Evolutionary conservation across 2,797 vertebrate species (phyloP).

Genomic region (Pipistrellus pygmaeus): DNA sequence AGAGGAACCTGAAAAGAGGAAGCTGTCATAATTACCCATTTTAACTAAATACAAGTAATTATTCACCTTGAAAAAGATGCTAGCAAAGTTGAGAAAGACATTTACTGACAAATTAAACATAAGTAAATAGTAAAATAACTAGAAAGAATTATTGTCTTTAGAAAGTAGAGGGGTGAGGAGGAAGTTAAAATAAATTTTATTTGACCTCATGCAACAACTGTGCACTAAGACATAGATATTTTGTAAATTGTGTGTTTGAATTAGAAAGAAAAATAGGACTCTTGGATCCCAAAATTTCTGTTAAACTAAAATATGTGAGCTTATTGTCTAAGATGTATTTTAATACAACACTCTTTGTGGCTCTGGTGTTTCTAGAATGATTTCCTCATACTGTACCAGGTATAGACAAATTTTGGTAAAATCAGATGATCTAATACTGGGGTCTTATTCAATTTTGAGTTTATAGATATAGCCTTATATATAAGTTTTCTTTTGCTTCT

Average conservation of each 20-base stretch:
- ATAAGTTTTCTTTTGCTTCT: conserved; percentile 26
- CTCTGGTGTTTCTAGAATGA: background rate
- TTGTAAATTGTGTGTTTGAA: background rate
- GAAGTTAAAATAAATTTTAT: background rate
- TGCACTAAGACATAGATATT: background rate
- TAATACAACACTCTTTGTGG: background rate
- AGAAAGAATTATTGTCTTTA: background rate
- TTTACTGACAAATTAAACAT: background rate
- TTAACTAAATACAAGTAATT: background rate
- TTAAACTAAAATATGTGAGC: conserved; percentile 50
- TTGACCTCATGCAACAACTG: background rate
- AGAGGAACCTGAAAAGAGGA: background rate
- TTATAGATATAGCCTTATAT: background rate
- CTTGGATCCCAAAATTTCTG: conserved; percentile 36
- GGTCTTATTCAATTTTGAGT: background rate
- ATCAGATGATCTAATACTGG: conserved; percentile 37
- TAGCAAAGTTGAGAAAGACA: background rate
- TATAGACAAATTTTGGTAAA: background rate
- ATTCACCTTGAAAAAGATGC: background rate
- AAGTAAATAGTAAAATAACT: background rate
- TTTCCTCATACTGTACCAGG: background rate
- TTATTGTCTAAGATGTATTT: background rate
- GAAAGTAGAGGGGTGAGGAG: background rate
- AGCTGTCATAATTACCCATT: background rate
- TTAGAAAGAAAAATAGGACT: conserved; percentile 32